Conservation (phyloP, 2,888 invertebrate species). For the Pomacea canaliculata region DNA sequence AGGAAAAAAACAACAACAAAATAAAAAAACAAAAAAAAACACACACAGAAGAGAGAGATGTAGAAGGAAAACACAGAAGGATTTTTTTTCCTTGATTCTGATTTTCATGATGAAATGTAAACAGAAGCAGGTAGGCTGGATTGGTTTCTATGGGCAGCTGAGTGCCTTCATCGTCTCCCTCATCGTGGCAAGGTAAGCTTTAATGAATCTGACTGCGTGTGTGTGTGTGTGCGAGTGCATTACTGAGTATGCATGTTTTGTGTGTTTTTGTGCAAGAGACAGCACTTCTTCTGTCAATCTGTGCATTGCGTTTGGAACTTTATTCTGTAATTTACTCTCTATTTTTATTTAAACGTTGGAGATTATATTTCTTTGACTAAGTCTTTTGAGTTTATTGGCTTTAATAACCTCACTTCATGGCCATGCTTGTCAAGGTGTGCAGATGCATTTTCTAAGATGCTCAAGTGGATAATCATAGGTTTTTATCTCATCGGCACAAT, state of each 20-base stretch:
- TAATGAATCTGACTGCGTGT: background rate
- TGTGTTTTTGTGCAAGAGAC: background rate
- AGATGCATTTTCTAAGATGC: background rate
- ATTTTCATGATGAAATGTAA: background rate
- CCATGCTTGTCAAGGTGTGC: too few relatives aligned
- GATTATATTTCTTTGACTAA: too few relatives aligned
- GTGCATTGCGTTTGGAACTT: background rate
- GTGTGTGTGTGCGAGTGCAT: background rate
- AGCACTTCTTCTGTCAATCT: background rate
- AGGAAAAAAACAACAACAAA: background rate
- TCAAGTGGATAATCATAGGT: background rate
- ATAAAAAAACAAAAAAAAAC: too few relatives aligned
- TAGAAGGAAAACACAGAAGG: background rate
- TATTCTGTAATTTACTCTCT: too few relatives aligned
- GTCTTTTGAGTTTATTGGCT: too few relatives aligned
- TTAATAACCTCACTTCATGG: too few relatives aligned
- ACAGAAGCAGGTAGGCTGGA: constrained; percentile 26
- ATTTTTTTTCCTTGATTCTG: background rate
- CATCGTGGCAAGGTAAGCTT: background rate
- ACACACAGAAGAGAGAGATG: background rate
- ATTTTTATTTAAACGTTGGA: too few relatives aligned
- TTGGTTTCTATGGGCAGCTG: constrained; percentile 21
- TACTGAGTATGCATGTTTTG: background rate
- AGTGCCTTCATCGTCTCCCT: constrained; percentile 1
- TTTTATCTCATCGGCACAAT: background rate